Evolutionary conservation across 2,113 vertebrate genomes (phyloP), one percentile per base, ranked within the genome.

Genomic region (Malurus elegans): DNA sequence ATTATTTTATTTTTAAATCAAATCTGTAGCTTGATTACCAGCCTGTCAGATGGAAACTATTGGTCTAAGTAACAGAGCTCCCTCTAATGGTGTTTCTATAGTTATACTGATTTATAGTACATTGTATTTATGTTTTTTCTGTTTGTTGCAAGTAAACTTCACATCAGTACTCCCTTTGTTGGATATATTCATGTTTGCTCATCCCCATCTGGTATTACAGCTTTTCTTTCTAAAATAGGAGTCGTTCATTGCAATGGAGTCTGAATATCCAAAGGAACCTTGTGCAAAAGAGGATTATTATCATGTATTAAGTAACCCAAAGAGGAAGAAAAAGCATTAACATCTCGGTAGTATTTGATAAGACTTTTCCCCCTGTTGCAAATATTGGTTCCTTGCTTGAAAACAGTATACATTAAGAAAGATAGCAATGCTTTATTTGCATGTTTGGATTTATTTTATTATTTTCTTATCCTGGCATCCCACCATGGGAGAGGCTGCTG

Each of bases 51-150:
- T 67, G 19, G 20, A 56, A 91, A 84, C 66, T 71, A 94, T 86
- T 67, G 93, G 93, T 67, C 64, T 93, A 94, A 93, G 95, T 88
- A 95, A 84, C 90, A 88, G 93, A 92, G 94, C 95, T 97, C 96
- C 95, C 95, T 96, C 96, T 96, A 96, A 97, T 57, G 95, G 95
- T 79, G 60, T 32, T 92, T 93, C 72, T 53, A 18, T 15, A 88
- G 72, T 34, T 53, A 58, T 14, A 95, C 88, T 58, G 56, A 70
- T 66, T 62, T 56, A 21, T 25, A 24, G 25, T 16, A 7, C 5
- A 19, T 8, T 34, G 38, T n/a, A 17, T 29, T 23, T 4, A 21
- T 40, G 32, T 40, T 51, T 38, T 69, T 71, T 12, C 17, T 62
- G 34, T 44, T 90, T 67, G 19, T 60, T 84, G 48, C 86, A 88